Percentiles rank a stretch among this genome's conserved stretches.
phyloP scores from a whole-genome alignment of 2,797 vertebrate genomes.

The Telmatherina bonti region DNA sequence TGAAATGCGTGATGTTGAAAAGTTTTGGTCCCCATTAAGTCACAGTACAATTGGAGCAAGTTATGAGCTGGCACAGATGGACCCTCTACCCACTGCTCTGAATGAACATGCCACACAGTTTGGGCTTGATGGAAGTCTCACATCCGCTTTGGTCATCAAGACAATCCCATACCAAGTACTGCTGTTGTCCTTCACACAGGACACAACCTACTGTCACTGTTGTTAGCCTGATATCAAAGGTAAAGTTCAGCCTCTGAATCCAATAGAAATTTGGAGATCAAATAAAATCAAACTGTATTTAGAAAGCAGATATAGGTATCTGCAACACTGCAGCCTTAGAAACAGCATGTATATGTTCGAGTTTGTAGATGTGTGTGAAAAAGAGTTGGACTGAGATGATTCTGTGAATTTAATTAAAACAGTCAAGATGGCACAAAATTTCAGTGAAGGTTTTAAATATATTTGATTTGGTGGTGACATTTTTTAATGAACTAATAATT shows the following conservation, averaged over 20 bases:
- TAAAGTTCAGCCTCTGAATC: not conserved
- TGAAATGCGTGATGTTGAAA: not conserved
- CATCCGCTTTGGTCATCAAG: not conserved
- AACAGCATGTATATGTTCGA: no score
- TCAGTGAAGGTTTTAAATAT: no score
- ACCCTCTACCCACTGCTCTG: slow-evolving; percentile 6
- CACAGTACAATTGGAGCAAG: not conserved
- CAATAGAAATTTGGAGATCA: not conserved
- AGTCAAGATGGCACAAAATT: no score
- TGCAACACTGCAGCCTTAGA: not conserved
- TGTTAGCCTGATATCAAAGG: not conserved
- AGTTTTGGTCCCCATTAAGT: not conserved
- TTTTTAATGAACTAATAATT: not conserved
- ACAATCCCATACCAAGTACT: not conserved
- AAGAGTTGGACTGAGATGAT: no score
- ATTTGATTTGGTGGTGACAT: no score
- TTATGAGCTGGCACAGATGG: not conserved
- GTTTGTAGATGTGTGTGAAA: no score
- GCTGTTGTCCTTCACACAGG: not conserved
- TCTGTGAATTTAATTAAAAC: no score
- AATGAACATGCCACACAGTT: slow-evolving; percentile 5
- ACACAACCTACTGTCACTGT: not conserved
- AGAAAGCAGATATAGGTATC: no score
- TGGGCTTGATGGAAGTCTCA: slow-evolving; percentile 8
- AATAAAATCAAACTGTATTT: no score